phyloP scores from a whole-genome alignment of 2,113 vertebrate species.

The Misgurnus anguillicaudatus region DNA sequence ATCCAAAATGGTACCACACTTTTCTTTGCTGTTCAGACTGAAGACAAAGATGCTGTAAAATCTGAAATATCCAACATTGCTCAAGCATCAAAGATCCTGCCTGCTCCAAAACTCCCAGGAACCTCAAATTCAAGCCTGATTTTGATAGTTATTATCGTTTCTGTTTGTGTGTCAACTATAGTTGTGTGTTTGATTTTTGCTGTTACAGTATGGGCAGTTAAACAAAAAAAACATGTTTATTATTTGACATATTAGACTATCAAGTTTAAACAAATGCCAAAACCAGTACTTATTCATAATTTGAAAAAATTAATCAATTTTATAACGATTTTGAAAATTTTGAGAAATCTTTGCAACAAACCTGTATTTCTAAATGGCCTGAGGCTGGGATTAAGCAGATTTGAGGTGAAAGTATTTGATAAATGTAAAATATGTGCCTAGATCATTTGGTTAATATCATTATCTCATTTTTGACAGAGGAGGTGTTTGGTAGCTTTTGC shows the following conservation, averaged over 20 bases:
- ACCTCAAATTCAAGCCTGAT: background rate
- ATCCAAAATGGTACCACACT: constrained; percentile 51
- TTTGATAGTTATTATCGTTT: background rate
- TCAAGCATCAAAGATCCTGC: constrained; percentile 51
- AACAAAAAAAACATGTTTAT: background rate
- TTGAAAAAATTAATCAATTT: background rate
- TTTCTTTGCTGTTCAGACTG: constrained; percentile 66
- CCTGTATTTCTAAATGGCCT: too few relatives aligned
- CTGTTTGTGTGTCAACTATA: background rate
- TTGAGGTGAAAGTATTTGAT: too few relatives aligned
- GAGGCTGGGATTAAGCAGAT: too few relatives aligned
- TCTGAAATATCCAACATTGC: constrained; percentile 71
- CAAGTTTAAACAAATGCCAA: background rate
- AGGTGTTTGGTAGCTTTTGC: too few relatives aligned
- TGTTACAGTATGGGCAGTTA: constrained; percentile 18
- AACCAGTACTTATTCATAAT: background rate
- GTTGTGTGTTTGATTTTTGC: background rate
- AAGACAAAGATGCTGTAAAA: constrained; percentile 47
- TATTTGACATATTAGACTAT: background rate
- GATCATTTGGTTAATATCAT: too few relatives aligned
- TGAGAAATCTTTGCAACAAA: too few relatives aligned
- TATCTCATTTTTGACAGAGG: too few relatives aligned
- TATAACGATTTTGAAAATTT: too few relatives aligned
- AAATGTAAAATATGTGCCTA: too few relatives aligned
- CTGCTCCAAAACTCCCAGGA: background rate